These are phyloP conservation scores for Cyanistes caeruleus DNA, from an alignment of 2,113 vertebrate species.

Conservation along the genomic window DNA sequence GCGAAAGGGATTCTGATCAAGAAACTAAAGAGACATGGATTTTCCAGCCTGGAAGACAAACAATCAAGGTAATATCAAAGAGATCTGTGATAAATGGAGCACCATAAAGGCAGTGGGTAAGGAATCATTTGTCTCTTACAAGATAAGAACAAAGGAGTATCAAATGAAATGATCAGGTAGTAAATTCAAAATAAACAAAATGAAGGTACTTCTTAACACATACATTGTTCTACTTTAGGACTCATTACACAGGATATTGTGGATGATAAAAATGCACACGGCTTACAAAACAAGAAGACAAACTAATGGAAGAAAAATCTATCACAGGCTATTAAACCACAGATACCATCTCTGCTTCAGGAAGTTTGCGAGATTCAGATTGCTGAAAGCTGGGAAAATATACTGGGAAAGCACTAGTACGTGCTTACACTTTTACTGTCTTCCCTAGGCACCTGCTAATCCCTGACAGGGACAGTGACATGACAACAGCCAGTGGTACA, in stretches of 20 bases:
- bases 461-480: neutral
- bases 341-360: constrained; percentile 58
- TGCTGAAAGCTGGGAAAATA: constrained; percentile 51
- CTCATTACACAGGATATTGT: neutral
- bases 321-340: constrained; percentile 12
- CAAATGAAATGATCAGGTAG: constrained; percentile 24
- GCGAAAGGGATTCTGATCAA: constrained; percentile 8
- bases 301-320: constrained; percentile 57
- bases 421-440: neutral
- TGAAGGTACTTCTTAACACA: neutral
- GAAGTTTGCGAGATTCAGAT: constrained; percentile 58
- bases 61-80: constrained; percentile 41
- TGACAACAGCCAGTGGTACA: neutral
- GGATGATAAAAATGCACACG: neutral
- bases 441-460: neutral
- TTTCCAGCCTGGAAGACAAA: constrained; percentile 54
- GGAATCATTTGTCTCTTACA: constrained; percentile 41
- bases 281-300: constrained; percentile 28
- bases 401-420: neutral
- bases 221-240: neutral
- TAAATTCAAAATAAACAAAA: constrained; percentile 33
- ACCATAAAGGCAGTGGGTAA: neutral
- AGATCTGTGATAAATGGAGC: constrained; percentile 37
- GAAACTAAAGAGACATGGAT: constrained; percentile 25
- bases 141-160: constrained; percentile 26